phyloP scores from a whole-genome alignment of 2,888 invertebrate genomes.

The Allacma fusca region DNA sequence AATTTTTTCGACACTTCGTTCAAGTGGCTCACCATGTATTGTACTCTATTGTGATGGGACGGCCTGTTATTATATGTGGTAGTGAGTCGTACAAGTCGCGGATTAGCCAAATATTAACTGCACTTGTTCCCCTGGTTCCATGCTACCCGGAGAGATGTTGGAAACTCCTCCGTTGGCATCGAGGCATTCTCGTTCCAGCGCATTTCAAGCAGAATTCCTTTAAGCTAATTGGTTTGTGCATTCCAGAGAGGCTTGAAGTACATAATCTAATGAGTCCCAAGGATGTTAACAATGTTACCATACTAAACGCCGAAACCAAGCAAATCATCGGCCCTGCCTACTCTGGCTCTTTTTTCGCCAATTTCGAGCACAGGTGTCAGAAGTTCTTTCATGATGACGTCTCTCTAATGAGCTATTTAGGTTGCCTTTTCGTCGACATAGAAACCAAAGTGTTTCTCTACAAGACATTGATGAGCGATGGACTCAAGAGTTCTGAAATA shows the following conservation, averaged over 20 bases:
- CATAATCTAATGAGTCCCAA: constrained; percentile 62
- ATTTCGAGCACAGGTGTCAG: constrained; percentile 51
- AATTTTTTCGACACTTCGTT: constrained; percentile 61
- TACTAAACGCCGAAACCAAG: constrained; percentile 54
- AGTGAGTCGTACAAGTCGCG: constrained; percentile 48
- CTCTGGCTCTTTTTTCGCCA: constrained; percentile 52
- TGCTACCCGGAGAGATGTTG: constrained; percentile 48
- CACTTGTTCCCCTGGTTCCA: constrained; percentile 58
- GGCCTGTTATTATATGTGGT: constrained; percentile 58
- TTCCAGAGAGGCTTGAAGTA: constrained; percentile 63
- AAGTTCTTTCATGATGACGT: constrained; percentile 54
- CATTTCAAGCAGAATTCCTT: constrained; percentile 60
- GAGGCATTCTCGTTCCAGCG: constrained; percentile 62
- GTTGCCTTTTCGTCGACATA: constrained; percentile 58
- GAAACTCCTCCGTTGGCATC: constrained; percentile 62
- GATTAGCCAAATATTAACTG: constrained; percentile 51
- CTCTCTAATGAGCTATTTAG: constrained; percentile 59
- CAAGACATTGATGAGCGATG: constrained; percentile 49
- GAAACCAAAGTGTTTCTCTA: constrained; percentile 61
- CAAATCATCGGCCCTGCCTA: constrained; percentile 58
- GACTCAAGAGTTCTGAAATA: constrained; percentile 31
- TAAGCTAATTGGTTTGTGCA: constrained; percentile 63
- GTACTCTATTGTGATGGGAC: constrained; percentile 61
- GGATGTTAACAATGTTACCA: constrained; percentile 57
- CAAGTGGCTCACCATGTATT: constrained; percentile 61